A percentile compares a stretch with the other conserved stretches of the same genome.
Conservation (phyloP, 2,797 vertebrate species). For the Xiphophorus birchmanni region DNA sequence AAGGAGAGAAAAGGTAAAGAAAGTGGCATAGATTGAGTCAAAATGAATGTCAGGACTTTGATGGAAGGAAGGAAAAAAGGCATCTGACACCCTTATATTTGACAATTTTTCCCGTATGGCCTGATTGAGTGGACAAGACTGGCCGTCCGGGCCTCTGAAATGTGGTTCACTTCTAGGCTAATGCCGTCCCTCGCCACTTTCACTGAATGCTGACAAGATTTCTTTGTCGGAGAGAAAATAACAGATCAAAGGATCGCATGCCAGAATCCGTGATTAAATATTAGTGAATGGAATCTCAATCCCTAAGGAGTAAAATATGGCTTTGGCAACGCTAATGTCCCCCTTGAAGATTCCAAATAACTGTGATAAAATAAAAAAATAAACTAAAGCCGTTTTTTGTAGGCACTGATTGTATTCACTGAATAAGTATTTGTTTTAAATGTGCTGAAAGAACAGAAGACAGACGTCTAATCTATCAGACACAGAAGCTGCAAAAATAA, state of each 20-base stretch:
- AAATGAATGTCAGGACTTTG: constrained; percentile 17
- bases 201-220: constrained; percentile 18
- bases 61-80: constrained; percentile 28
- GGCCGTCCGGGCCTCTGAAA: constrained; percentile 18
- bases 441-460: neutral
- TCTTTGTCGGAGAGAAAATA: constrained; percentile 41
- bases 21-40: constrained; percentile 31
- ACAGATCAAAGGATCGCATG: constrained; percentile 34
- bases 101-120: constrained; percentile 3
- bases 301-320: constrained; percentile 31
- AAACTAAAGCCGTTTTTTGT: neutral
- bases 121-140: constrained; percentile 16
- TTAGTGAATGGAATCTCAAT: constrained; percentile 29
- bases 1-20: constrained; percentile 1
- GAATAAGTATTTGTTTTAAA: neutral
- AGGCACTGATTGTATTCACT: neutral
- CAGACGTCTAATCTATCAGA: neutral
- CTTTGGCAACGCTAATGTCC: constrained; percentile 38
- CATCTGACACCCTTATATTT: constrained; percentile 19
- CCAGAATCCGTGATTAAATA: constrained; percentile 41
- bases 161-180: constrained; percentile 49
- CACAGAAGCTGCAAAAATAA: neutral
- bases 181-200: constrained; percentile 5
- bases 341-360: constrained; percentile 42
- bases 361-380: neutral